phyloP scores from a whole-genome alignment of 2,888 invertebrate genomes.

The Tyria jacobaeae region DNA sequence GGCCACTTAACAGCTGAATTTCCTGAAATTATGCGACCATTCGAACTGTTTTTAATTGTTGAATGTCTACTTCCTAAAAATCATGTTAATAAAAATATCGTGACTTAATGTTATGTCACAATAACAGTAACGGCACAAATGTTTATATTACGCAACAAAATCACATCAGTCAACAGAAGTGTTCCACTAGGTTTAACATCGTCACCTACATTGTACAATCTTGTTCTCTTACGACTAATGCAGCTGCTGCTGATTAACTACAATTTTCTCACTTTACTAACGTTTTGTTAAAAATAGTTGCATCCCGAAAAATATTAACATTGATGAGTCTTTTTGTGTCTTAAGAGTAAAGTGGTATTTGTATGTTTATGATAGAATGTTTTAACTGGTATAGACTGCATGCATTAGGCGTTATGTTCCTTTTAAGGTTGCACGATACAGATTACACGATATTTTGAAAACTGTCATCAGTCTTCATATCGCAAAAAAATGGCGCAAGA shows the following conservation, averaged over 20 bases:
- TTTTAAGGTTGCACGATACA: no score
- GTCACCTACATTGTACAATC: constrained; percentile 41
- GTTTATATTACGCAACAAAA: constrained; percentile 63
- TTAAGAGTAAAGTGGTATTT: no score
- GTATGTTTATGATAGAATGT: no score
- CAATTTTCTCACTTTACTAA: constrained; percentile 17
- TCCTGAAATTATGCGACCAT: no score
- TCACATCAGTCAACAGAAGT: constrained; percentile 57
- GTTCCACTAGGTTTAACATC: constrained; percentile 66
- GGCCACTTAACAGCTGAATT: no score
- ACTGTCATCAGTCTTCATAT: no score
- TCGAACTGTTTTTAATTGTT: background rate
- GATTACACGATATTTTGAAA: no score
- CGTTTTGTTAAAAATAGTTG: constrained; percentile 13
- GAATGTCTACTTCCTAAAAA: constrained; percentile 23
- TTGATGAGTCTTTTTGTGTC: background rate
- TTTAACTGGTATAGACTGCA: no score
- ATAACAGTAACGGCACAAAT: constrained; percentile 51
- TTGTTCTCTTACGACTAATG: constrained; percentile 20
- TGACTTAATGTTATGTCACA: constrained; percentile 62
- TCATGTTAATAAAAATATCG: constrained; percentile 48
- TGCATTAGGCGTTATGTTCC: no score
- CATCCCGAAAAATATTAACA: constrained; percentile 3
- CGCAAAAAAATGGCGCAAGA: no score
- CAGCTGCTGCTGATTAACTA: constrained; percentile 14